Evolutionary conservation across 2,113 vertebrate species (phyloP).

Genomic region (Sula dactylatra): DNA sequence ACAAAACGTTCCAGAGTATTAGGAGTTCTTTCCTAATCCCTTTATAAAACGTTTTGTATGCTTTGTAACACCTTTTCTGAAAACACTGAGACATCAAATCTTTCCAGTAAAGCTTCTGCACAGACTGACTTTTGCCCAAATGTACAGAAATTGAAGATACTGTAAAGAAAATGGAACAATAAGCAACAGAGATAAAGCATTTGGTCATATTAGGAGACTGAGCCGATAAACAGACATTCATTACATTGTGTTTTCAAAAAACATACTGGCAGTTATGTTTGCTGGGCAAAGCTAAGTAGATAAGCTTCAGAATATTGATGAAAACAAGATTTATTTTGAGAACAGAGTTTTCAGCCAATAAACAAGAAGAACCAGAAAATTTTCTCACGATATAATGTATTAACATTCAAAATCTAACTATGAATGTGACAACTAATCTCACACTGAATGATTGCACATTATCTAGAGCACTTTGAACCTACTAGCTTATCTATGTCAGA

Average conservation of each 20-base stretch:
- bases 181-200: neutral
- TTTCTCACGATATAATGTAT: fast-evolving
- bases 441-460: neutral
- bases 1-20: neutral
- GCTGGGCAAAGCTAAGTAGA: neutral
- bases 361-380: neutral
- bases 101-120: neutral
- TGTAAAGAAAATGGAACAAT: neutral
- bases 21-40: neutral
- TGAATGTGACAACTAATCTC: neutral
- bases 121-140: neutral
- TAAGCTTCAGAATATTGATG: neutral
- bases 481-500: neutral
- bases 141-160: neutral
- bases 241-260: neutral
- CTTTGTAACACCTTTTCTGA: neutral
- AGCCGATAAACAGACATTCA: neutral
- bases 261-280: neutral
- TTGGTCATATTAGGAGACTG: neutral
- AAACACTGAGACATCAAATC: neutral
- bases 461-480: neutral
- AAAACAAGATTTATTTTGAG: neutral
- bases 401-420: neutral
- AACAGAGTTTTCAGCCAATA: neutral
- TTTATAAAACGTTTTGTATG: neutral